Base-by-base conservation (phyloP, 2,888 invertebrate species). In the Agrotis ipsilon region DNA sequence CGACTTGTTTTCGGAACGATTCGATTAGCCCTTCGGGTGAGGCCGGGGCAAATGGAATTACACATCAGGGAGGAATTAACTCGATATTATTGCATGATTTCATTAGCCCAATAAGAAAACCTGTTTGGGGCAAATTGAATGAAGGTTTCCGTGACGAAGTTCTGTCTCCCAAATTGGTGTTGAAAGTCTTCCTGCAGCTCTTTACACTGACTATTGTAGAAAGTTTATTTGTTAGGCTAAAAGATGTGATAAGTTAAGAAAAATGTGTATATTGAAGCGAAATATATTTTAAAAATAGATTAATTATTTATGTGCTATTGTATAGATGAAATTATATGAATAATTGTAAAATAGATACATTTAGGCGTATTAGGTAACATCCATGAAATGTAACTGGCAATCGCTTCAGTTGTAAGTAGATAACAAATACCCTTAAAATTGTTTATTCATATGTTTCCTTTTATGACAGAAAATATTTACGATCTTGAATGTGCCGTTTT, bases 141-240 rank as follows among this genome's bases (percentile, higher is more conserved):
- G 72, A 76, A 52, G 6, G 21, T 27, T 74, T 85, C 57, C 71
- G 62, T 32, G 58, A 74, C 61, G 58, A 75, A 66, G 51, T 60
- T 73, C 24, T 49, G 67, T 78, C 86, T 85, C 82, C 72, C 79
- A 70, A 72, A 78, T 89, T 91, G 94, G 94, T 86, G 96, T 95
- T 91, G 87, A 92, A 96, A 89, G 96, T 96, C 96, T 96, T 96
- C 96, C 96, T 94, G 94, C 96, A 96, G 96, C 96, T 96, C 96
- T 96, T 90, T 96, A 96, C 96, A 96, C 96, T 96, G 96, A 95
- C 94, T 96, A 94, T 91, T 92, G 93, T 95, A 96, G 95, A 93
- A 86, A 89, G 89, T 91, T 93, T 92, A 93, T 94, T 93, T 93
- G 89, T 93, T 96, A 95, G 94, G 94, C 92, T 94, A 95, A 95